Evolutionary conservation across 2,797 vertebrate genomes (phyloP).

Genomic region (Sebastes baramenuke): DNA sequence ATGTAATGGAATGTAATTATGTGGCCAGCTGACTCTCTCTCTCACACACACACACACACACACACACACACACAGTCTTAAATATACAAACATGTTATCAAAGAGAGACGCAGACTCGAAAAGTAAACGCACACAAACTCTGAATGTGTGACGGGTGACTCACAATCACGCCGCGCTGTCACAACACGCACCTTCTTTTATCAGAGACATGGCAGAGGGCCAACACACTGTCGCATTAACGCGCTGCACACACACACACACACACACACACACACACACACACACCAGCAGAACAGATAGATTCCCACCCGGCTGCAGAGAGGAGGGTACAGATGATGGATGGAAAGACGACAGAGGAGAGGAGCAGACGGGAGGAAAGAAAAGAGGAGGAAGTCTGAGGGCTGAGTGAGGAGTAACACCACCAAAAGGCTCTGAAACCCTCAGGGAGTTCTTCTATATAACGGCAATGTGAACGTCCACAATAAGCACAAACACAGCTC

Average conservation of each 20-base stretch:
- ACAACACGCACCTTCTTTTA: constrained; percentile 41
- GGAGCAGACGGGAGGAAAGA: not conserved
- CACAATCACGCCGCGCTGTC: not conserved
- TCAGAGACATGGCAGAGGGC: constrained; percentile 41
- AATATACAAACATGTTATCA: constrained; percentile 18
- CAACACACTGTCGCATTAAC: constrained; percentile 30
- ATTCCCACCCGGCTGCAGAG: constrained; percentile 1
- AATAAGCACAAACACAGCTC: no score
- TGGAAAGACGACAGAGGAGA: constrained; percentile 13
- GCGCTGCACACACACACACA: not conserved
- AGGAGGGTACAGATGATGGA: constrained; percentile 40
- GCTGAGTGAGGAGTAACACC: no score
- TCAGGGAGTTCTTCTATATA: no score
- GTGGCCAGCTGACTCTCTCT: constrained; percentile 47
- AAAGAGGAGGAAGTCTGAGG: not conserved
- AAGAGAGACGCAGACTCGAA: not conserved
- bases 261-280: not conserved
- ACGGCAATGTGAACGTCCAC: no score
- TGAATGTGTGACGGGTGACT: constrained; percentile 31
- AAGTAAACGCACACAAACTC: constrained; percentile 27
- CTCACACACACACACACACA: not conserved
- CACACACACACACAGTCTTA: not conserved
- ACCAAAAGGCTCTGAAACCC: no score
- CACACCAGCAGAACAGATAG: not conserved
- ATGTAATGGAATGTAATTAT: constrained; percentile 80